Evolutionary conservation across 2,113 vertebrate species (phyloP).

Genomic region (Microcebus lehilahytsara): DNA sequence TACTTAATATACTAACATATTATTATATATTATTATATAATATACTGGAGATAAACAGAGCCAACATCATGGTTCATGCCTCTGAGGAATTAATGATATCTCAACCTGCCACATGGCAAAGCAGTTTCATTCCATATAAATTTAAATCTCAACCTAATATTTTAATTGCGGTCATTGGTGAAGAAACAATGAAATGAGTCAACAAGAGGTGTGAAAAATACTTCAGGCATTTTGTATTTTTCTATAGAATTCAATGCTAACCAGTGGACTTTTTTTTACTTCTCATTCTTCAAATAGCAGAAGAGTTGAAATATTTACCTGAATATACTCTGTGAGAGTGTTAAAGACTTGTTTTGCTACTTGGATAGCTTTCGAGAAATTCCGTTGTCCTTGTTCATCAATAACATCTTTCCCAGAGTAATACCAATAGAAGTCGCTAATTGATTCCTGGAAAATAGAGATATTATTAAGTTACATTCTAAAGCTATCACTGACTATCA

Average conservation of each 20-base stretch:
- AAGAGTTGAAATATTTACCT: conserved; percentile 84
- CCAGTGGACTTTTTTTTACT: neutral
- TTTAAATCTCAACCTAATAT: neutral
- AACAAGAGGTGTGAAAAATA: neutral
- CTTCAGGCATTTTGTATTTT: neutral
- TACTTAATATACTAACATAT: neutral
- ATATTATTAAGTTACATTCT: neutral
- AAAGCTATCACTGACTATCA: neutral
- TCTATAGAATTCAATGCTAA: neutral
- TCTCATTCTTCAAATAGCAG: neutral
- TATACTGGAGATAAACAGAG: rapidly evolving
- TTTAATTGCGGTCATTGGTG: neutral
- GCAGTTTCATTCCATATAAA: neutral
- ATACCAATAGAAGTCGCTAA: conserved; percentile 99
- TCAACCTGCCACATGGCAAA: neutral
- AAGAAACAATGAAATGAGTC: neutral
- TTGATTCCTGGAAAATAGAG: conserved; percentile 90
- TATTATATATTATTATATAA: too few relatives aligned
- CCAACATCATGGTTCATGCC: too few relatives aligned
- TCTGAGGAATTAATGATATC: neutral
- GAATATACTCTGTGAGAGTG: conserved; percentile 97
- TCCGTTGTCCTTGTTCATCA: conserved; percentile 96
- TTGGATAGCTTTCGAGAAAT: conserved; percentile 98
- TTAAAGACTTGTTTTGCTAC: conserved; percentile 99
- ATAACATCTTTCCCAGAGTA: conserved; percentile 98